Evolutionary conservation across 2,797 vertebrate genomes (phyloP).

Genomic region (Avahi laniger): DNA sequence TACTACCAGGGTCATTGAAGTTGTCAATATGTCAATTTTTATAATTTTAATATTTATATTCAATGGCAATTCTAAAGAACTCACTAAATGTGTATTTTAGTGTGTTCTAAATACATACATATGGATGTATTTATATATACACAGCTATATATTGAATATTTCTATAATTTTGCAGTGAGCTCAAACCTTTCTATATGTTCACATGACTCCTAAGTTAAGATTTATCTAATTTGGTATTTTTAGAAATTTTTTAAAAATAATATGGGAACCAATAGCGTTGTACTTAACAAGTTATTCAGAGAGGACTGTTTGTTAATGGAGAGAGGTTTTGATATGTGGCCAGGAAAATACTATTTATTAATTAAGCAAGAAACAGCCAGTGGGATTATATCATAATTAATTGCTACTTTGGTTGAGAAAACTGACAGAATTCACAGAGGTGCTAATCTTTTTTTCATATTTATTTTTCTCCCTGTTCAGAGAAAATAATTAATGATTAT

Average conservation of each 20-base stretch:
- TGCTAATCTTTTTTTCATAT: constrained; percentile 8
- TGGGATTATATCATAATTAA: constrained; percentile 60
- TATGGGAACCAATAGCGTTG: not conserved
- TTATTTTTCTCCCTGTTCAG: not conserved
- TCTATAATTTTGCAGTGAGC: constrained; percentile 22
- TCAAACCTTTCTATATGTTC: not conserved
- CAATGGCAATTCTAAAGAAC: not conserved
- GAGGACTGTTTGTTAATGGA: constrained; percentile 26
- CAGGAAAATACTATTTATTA: constrained; percentile 51
- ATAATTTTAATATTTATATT: constrained; percentile 8
- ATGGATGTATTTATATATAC: not conserved
- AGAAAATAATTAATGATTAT: constrained; percentile 57
- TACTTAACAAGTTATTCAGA: constrained; percentile 38
- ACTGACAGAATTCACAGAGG: constrained; percentile 17
- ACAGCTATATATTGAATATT: not conserved
- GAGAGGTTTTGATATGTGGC: constrained; percentile 37
- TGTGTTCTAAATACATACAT: not conserved
- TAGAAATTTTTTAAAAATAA: constrained; percentile 19
- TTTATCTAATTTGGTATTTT: not conserved
- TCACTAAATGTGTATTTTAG: not conserved
- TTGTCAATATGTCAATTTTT: not conserved
- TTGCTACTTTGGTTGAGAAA: constrained; percentile 34
- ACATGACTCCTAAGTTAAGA: constrained; percentile 25
- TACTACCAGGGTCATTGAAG: not conserved
- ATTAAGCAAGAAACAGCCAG: not conserved